Base-by-base conservation (phyloP, 23 tunicate genomes). In the Phallusia fumigata region DNA sequence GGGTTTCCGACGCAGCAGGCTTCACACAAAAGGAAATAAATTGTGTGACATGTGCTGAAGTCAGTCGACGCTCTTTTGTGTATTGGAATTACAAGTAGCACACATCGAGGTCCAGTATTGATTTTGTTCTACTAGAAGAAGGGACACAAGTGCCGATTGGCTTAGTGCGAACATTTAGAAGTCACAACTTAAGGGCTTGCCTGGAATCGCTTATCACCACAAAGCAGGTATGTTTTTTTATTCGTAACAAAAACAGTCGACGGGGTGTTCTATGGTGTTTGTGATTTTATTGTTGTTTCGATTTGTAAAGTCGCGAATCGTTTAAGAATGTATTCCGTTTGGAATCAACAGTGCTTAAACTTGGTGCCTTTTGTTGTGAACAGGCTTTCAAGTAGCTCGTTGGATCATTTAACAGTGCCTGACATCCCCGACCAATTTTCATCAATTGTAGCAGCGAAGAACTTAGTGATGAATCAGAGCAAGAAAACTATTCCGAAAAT, bases 121-220 rank as follows among this genome's bases (percentile, higher is more conserved):
- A 58, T 58, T 58, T 58, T 24, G 3, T 16, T 22, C 26, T 24
- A 16, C 28, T 24, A 58, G 28, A 58, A 58, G 69, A 58, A 58
- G 69, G 69, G 69, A 58, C 69, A 40, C 10, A 58, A 58, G 69
- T 58, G 16, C 69, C 28, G 69, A 58, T 58, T 58, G 69, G 69
- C 69, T 5, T 21, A 58, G 11, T 58, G 69, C 16, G 28, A 58
- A 58, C 69, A 58, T 24, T 58, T 58, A 11, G 69, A 3, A 58
- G 69, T 6, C 69, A 13, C 15, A 21, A 22, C 69, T 24, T 21
- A 6, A 5, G 11, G 15, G 13, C 26, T 58, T 24, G 69, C 69
- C 69, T 5, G 69, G 69, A 58, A 22, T 24, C 26, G 69, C 47
- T 10, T 40, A 6, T 6, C 69, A 24, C 69, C 28, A 22, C 69